Base-by-base conservation (phyloP, 2,113 vertebrate species). In the Sander vitreus region DNA sequence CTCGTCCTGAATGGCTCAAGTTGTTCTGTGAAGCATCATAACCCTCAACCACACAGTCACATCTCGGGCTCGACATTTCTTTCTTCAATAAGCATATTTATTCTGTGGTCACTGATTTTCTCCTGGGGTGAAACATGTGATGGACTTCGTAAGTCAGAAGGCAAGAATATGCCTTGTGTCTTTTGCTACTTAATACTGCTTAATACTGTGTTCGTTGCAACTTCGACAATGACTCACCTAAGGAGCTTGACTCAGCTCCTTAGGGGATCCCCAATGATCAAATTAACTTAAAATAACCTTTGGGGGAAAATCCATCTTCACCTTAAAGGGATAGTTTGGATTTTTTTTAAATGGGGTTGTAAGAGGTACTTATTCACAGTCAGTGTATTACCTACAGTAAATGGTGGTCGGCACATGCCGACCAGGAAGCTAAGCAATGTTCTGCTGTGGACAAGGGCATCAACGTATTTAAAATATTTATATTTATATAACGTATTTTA, bases 61-160 rank as follows among this genome's bases (percentile, higher is more conserved):
- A 21, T 70, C 66, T 65, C 60, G 5, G 2, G 25, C 64, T 74
- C 15, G 16, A 54, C 25, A 76, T 39, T 68, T 47, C 36, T 69
- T 47, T 58, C 66, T 43, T 75, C 82, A 89, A 75, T 59, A 5
- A 76, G 48, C 9, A 10, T 36, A 54, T 76, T 87, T 72, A 78
- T 80, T 85, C 65, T 67, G 76, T 11, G 9, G 18, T 64, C 23
- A 64, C 36, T 2, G 25, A 59, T 76, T 69, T 71, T 25, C 43
- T 88, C 72, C 57, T 4, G 11, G 59, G 53, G 10, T 68, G 19
- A 77, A 76, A 50, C 84, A 86, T 76, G 81, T 82, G 86, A 83
- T 50, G 27, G 25, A 36, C 48, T 64, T 45, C 21, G 36, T 36
- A 55, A 60, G 45, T 73, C 58, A 53, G 36, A 30, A 16, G 39